A percentile compares a stretch with the other conserved stretches of the same genome.
Conservation (phyloP, 2,113 vertebrate genomes). For the Alethe diademata region DNA sequence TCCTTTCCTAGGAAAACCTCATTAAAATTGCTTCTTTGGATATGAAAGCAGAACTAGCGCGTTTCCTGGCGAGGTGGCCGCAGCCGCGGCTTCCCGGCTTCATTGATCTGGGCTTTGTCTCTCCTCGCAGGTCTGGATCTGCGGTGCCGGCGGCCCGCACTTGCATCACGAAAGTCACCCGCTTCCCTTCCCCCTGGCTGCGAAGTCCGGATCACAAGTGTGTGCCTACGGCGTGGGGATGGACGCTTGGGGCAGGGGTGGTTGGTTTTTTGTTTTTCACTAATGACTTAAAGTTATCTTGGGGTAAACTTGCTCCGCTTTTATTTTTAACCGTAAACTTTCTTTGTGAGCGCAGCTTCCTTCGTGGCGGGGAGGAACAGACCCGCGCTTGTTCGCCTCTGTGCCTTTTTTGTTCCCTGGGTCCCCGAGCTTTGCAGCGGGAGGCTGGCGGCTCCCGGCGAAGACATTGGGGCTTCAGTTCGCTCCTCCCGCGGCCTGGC, state of each 20-base stretch:
- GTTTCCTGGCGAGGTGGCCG: background rate
- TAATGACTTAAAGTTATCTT: slow-evolving; percentile 19
- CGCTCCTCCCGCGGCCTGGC: slow-evolving; percentile 7
- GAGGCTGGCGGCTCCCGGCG: background rate
- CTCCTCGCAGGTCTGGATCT: background rate
- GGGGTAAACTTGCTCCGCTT: background rate
- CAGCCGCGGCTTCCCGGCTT: background rate
- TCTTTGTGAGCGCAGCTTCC: slow-evolving; percentile 32
- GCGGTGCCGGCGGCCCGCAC: background rate
- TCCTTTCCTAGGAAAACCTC: slow-evolving; percentile 41
- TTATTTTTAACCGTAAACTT: slow-evolving; percentile 54
- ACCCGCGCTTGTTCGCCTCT: slow-evolving; percentile 33
- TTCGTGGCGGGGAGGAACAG: slow-evolving; percentile 24
- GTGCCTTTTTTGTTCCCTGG: slow-evolving; percentile 47
- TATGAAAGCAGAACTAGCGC: slow-evolving; percentile 36
- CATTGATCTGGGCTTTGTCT: background rate
- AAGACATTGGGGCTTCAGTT: slow-evolving; percentile 54
- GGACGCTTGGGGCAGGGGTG: background rate
- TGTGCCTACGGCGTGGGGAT: background rate
- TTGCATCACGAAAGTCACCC: background rate
- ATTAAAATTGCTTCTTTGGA: slow-evolving; percentile 55
- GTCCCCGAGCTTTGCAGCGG: slow-evolving; percentile 41
- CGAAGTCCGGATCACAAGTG: background rate
- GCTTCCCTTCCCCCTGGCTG: background rate
- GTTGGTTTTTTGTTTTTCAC: background rate